Evolutionary conservation across 64 coral and sea anemone species (phyloP).

Genomic region (Dendronephthya gigantea): DNA sequence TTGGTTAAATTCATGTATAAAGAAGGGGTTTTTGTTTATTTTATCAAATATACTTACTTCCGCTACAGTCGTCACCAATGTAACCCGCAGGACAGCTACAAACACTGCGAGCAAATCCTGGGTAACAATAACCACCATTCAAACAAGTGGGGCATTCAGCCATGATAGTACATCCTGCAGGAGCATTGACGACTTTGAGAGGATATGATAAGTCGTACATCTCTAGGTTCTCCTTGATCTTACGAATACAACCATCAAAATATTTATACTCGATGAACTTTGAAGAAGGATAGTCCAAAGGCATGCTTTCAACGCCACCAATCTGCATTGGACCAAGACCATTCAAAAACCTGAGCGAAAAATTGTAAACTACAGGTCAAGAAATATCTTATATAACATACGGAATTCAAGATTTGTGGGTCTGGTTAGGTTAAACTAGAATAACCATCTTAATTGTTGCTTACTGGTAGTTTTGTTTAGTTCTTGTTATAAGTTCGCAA

Average conservation of each 20-base stretch:
- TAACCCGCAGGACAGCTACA: conserved; percentile 72
- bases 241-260: conserved; percentile 72
- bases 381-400: too few relatives aligned
- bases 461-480: neutral
- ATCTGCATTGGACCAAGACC: conserved; percentile 94
- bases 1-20: too few relatives aligned
- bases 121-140: conserved; percentile 64
- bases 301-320: conserved; percentile 59
- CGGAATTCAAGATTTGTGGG: too few relatives aligned
- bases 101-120: conserved; percentile 48
- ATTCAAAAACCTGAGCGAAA: conserved; percentile 52
- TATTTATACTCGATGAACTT: conserved; percentile 27
- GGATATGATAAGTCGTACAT: conserved; percentile 84
- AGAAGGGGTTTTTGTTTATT: too few relatives aligned
- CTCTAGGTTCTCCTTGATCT: conserved; percentile 51
- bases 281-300: conserved; percentile 28
- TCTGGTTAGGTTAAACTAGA: too few relatives aligned
- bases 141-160: conserved; percentile 67
- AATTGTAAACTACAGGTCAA: too few relatives aligned
- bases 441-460: too few relatives aligned
- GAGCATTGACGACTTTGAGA: conserved; percentile 48
- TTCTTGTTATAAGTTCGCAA: neutral
- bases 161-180: conserved; percentile 44
- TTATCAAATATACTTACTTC: conserved; percentile 54
- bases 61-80: conserved; percentile 51